These are phyloP conservation scores for Labia minor DNA, from an alignment of 2,888 invertebrate species.

Conservation along the genomic window DNA sequence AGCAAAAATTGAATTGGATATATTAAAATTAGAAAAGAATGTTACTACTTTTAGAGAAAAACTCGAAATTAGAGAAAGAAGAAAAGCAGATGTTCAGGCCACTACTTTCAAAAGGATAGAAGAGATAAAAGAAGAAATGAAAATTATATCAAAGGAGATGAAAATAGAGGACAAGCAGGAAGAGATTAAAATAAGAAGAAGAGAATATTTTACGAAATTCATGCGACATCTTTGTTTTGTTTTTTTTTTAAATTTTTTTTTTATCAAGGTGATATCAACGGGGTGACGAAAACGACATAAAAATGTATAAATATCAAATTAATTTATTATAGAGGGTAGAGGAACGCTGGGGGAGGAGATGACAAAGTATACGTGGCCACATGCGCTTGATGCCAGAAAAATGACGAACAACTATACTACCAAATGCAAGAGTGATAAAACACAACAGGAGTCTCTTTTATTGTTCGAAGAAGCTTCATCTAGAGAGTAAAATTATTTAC, in stretches of 20 bases:
- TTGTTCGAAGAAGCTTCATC: no score
- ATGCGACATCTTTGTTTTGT: background rate
- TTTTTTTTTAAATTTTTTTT: no score
- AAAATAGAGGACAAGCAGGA: background rate
- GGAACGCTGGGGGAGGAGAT: background rate
- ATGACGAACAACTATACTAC: background rate
- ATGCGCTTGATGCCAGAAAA: slow-evolving; percentile 13
- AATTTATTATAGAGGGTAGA: no score
- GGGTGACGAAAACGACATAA: background rate
- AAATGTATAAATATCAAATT: background rate
- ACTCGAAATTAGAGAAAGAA: background rate
- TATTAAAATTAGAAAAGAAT: background rate
- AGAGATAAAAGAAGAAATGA: slow-evolving; percentile 18
- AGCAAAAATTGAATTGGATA: background rate
- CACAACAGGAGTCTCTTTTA: no score
- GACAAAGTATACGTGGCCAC: background rate
- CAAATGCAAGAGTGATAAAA: no score
- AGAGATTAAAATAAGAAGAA: background rate
- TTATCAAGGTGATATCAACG: background rate
- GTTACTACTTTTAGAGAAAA: background rate
- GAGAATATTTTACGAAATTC: slow-evolving; percentile 8
- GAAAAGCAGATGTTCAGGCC: slow-evolving; percentile 13
- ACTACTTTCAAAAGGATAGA: background rate
- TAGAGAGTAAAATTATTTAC: no score
- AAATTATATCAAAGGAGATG: background rate